Base-by-base conservation (phyloP, 2,113 vertebrate species). In the Nettapus auritus region DNA sequence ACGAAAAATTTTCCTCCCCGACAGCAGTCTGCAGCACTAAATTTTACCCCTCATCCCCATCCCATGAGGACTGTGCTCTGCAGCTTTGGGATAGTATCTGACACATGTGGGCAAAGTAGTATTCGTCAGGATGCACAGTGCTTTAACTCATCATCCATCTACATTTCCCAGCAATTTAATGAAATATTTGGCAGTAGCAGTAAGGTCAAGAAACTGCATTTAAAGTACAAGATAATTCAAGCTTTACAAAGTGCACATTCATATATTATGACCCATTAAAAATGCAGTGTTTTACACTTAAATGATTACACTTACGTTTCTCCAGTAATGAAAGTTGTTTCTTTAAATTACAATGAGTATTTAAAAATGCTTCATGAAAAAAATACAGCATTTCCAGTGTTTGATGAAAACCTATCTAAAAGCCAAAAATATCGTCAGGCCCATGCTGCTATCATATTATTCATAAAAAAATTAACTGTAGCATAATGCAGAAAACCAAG, bases 341-440 rank as follows among this genome's bases (percentile, higher is more conserved):
- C 64, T 70, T 88, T 4, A 38, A 63, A n/a, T 50, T 64, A 84
- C 0, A 0, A 62, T 34, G 1, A 59, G 20, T 10, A 34, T 31
- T 91, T 88, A 16, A 85, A 80, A 64, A 85, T 26, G 20, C 6
- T 13, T 59, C 17, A 33, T 19, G 9, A 89, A 67, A 36, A 36
- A 87, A 68, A 59, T 1, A 48, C 2, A 10, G 11, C 68, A 92
- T 73, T 31, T 3, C 10, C 13, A 33, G 15, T n/a, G 4, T 50
- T 52, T 50, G n/a, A 17, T 68, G 16, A 82, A 95, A 53, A 91
- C 38, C 1, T 52, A 38, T 8, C 60, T 2, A 40, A 71, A 89
- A 48, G 70, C 40, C 6, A 82, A 56, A 69, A 63, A 31, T 16
- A 55, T 0, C 73, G 25, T 52, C 52, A 80, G 11, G 14, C 12